phyloP scores from a whole-genome alignment of 1,140 invertebrate genomes.

The Prorops nasuta region DNA sequence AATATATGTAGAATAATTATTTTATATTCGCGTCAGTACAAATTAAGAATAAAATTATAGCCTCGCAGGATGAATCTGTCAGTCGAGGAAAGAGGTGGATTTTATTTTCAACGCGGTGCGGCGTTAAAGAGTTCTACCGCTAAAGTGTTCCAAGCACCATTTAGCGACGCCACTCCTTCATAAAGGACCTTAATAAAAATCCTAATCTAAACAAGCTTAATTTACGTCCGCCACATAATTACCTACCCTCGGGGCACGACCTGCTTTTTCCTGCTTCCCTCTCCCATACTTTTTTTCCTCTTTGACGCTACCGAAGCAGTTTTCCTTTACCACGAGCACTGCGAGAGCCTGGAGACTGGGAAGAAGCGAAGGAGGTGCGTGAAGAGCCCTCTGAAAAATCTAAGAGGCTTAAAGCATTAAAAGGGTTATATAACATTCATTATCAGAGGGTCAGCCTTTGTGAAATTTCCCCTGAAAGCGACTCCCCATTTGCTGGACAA shows the following conservation, averaged over 20 bases:
- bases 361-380: constrained; percentile 19
- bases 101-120: too few relatives aligned
- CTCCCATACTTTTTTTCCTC: constrained; percentile 2
- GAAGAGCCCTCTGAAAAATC: constrained; percentile 54
- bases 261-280: constrained; percentile 17
- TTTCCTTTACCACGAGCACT: constrained; percentile 23
- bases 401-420: constrained; percentile 59
- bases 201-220: constrained; percentile 59
- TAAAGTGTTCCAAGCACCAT: constrained; percentile 36
- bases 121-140: not conserved
- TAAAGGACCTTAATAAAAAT: constrained; percentile 58
- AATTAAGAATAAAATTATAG: too few relatives aligned
- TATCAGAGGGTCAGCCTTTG: constrained; percentile 55
- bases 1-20: too few relatives aligned
- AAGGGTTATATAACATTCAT: constrained; percentile 60
- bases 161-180: constrained; percentile 44
- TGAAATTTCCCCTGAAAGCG: constrained; percentile 50
- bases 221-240: constrained; percentile 60
- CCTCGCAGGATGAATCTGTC: too few relatives aligned
- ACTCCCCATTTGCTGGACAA: constrained; percentile 18
- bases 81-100: too few relatives aligned
- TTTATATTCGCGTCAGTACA: too few relatives aligned
- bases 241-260: constrained; percentile 45
- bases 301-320: constrained; percentile 26
- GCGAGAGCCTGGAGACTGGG: constrained; percentile 9